Evolutionary conservation across 2,797 vertebrate genomes (phyloP), one percentile per base, ranked within the genome.

Genomic region (Leucoraja ocellata): DNA sequence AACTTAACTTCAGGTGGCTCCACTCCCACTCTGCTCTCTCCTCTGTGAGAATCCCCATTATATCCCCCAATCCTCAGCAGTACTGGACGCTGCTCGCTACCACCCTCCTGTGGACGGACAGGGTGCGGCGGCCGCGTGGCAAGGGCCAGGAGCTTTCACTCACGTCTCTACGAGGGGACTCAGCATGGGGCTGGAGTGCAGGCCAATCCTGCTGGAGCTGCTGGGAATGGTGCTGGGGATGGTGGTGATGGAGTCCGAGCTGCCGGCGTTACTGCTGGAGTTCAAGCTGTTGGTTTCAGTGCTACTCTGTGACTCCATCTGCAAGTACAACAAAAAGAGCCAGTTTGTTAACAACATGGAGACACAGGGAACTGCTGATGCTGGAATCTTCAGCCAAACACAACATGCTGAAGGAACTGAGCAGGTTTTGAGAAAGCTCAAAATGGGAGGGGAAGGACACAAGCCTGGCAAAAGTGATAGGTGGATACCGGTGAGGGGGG

Each of bases 231-330:
- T 94, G 97, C 96, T 94, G 97, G 96, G 32, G 32, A 32, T 32
- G 32, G 32, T 23, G 86, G 97, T 95, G 93, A 95, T 93, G 32
- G 94, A 16, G 93, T 71, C 96, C 94, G 95, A 95, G 96, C 99
- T 94, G 93, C 95, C 94, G 97, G 96, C 94, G 97, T 96, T 93
- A 95, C 92, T 16, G 96, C 94, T 94, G 97, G 96, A 93, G 95
- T 86, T 13, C 96, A 94, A n/a, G 83, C 97, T 95, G 93, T 95
- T 94, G n/a, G 94, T 21, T 93, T 65, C 96, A 94, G 95, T 96
- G 96, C 99, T 94, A 93, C 96, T 97, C 93, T 96, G 96, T 0
- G 97, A 96, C 96, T 99, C 99, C 93, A 97, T 97, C 99, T 99
- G 93, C 28, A 94, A 95, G 94, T 94, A 91, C 2, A 93, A 94